Base-by-base conservation (phyloP, 2,888 invertebrate genomes). In the Cheilosia vernalis region DNA sequence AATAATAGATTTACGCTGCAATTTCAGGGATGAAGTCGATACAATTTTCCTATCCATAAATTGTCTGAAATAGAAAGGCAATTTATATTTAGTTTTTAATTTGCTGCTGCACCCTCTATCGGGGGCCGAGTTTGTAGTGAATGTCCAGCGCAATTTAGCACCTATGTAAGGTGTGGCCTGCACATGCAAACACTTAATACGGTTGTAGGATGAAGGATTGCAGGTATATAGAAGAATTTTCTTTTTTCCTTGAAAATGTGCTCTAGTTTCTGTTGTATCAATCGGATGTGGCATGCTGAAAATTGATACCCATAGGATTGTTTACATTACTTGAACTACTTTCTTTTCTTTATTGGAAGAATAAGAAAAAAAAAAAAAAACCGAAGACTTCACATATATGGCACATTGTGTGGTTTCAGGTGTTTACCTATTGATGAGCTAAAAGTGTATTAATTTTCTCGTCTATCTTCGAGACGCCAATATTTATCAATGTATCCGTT, bases 51-150 rank as follows among this genome's bases (percentile, higher is more conserved):
- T 17, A 49, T 13, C 21, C 17, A n/a, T 5, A 44, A 19, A 30
- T 37, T 10, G 37, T 55, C 10, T n/a, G 6, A 47, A 30, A 30
- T 37, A 17, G 37, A 30, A 30, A 17, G 19, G n/a, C 10, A 66
- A 58, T 60, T 78, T 70, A 30, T 63, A 55, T 44, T 33, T 37
- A 37, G 10, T 37, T 37, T 13, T 37, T 37, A 37, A 37, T 4
- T 37, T 55, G 47, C 49, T n/a, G 66, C 72, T 78, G 82, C 82
- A 83, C 82, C 78, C 60, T 63, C 61, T 67, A 7, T 4, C 9
- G 15, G 51, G 55, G 66, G 40, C 13, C 51, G 24, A 40, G 63
- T 37, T 67, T 6, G 7, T n/a, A 17, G 37, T 10, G 13, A 13
- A 4, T 37, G 37, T 13, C 13, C 37, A 37, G 49, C 44, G 40